Evolutionary conservation across 1,140 invertebrate genomes (phyloP), one percentile per base, ranked within the genome.

Genomic region (Trichoplusia ni): DNA sequence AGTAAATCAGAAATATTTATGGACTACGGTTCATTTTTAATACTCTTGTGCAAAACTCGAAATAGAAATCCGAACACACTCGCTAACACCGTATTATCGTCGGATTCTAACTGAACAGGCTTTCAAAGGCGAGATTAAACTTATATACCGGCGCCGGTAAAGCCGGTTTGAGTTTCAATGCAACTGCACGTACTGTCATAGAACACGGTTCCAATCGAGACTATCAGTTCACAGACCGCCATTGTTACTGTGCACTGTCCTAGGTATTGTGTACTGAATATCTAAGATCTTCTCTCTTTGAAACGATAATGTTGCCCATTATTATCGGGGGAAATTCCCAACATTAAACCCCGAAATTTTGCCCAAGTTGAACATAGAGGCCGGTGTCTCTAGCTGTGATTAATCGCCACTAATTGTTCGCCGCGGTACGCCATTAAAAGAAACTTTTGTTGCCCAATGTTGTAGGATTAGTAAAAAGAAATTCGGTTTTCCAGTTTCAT

Each of bases 101-200:
- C 21, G 19, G 23, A 42, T 37, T 37, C 31, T 38, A 37, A 54
- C 37, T 42, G 53, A 56, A 56, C 29, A 56, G 35, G 53, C 23
- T 56, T 56, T 40, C 13, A 44, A 58, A 58, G 25, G 37, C 11
- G 38, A 58, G 38, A 58, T 44, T 42, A 58, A 58, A 44, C 25
- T 42, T 42, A 40, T 40, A 25, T 33, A 21, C 16, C 11, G 8
- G 31, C 54, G 38, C 21, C 35, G 38, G 23, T 21, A 29, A 31
- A 42, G 38, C 53, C 18, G 37, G 7, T 3, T 4, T 31, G 54
- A 58, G 54, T 23, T 58, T 58, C 27, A 58, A 58, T 58, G 35
- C 53, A 58, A 42, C 25, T 58, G 38, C 37, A 31, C 11, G 25
- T 42, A 27, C 35, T 19, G 7, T 11, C 11, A 11, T 6, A 16